Evolutionary conservation across 2,113 vertebrate genomes (phyloP), one percentile per base, ranked within the genome.

Genomic region (Sisor rabdophorus): DNA sequence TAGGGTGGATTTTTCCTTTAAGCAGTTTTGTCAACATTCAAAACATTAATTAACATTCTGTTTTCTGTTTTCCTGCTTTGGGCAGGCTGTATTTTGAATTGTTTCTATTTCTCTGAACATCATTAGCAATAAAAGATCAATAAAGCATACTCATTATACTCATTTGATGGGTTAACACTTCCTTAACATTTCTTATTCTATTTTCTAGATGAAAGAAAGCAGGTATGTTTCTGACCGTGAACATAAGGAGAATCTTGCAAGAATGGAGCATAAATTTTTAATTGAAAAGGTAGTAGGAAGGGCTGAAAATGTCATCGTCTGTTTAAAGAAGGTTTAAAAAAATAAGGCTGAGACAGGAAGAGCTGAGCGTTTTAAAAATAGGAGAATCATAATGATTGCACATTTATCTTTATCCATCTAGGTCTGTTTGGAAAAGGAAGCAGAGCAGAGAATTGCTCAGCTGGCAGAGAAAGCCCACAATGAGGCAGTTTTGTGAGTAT

Each of bases 401-500:
- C 48, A 6, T 80, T 72, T 52, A 10, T 78, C 44, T n/a, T 71
- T 77, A n/a, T 84, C 63, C 52, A n/a, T 30, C 20, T 80, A 96
- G 95, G 85, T 86, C 77, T 87, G 87, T 56, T 82, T 93, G 75
- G 91, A 94, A 89, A 88, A 83, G 74, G 93, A 95, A 80, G 93
- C 93, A 13, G 91, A 94, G 82, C 88, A 87, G 87, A 91, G 86
- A 82, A 89, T 95, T 73, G 77, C 88, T 50, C 83, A 83, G 85
- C 82, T 93, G 79, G 87, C 91, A 55, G 91, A 93, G 73, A 86
- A 73, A 79, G 90, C 93, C 80, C 94, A 94, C 87, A 89, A 73
- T 78, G 93, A 94, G 79, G 93, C 94, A 28, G 59, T 94, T 86
- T 77, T 84, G 94, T 97, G 89, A 94, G 95, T 87, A 65, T 75